Percentiles rank a stretch among this genome's conserved stretches.
Evolutionary conservation across 2,888 invertebrate genomes (phyloP).

Genomic region (Metacarcinus magister): DNA sequence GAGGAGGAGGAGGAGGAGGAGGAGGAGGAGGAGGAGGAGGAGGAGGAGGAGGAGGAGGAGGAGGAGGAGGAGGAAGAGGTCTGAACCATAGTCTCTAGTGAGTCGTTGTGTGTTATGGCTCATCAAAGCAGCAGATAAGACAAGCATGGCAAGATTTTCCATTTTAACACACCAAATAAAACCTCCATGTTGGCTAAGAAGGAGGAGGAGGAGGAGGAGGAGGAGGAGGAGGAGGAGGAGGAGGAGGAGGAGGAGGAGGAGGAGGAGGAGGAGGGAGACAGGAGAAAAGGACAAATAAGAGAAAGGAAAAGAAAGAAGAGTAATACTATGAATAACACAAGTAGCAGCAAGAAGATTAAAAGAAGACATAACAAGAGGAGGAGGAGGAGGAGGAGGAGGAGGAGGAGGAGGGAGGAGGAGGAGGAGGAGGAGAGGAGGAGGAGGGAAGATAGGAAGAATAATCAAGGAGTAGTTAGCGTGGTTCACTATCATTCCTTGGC

Average conservation of each 20-base stretch:
- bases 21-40: no score
- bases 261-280: not conserved
- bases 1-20: no score
- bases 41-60: not conserved
- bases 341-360: not conserved
- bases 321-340: not conserved
- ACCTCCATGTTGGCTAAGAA: no score
- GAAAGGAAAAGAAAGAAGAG: not conserved
- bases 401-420: not conserved
- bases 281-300: not conserved
- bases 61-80: not conserved
- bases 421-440: not conserved
- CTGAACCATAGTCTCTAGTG: not conserved
- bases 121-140: not conserved
- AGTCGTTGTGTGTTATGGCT: not conserved
- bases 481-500: not conserved
- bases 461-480: not conserved
- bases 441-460: not conserved
- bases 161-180: not conserved
- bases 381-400: not conserved
- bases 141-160: not conserved
- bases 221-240: constrained; percentile 5
- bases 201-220: not conserved
- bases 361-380: not conserved
- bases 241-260: not conserved